Evolutionary conservation across 53 echinoderm and acorn worm genomes (phyloP), one percentile per base, ranked within the genome.

Genomic region (Henricia sp.): DNA sequence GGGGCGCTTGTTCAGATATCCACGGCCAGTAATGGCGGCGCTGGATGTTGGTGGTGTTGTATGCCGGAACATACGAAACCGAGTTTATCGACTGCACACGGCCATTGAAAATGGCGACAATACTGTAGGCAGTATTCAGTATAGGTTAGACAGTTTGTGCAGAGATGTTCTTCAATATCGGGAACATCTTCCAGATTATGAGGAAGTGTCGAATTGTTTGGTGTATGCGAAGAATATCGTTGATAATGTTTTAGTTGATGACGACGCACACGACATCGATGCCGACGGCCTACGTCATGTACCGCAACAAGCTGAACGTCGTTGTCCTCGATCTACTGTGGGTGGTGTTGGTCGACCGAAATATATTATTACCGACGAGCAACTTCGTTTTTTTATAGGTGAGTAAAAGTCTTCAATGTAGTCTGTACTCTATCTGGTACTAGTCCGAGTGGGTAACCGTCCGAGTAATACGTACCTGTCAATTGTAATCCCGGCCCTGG

Each of bases 111-210:
- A 52, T 52, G 52, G 52, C 16, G 21, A 6, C 21, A 14, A 6
- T 52, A 6, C 5, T 14, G 16, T 23, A 14, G 52, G 16, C 21
- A 52, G 21, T 52, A 4, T 52, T 6, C 52, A 52, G 5, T 52
- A 52, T 23, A 4, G 52, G 52, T 52, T 52, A 13, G 52, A 52
- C 21, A 64, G 12, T 64, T 26, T 64, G 33, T 64, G 30, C 30
- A 64, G 65, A 19, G 65, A 64, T 64, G 19, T 64, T 64, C 33
- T 64, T 19, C 66, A 66, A 1, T 66, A 66, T 37, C 37, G 66
- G 37, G 34, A 66, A 32, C 19, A 66, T 66, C 37, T 66, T 34
- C 21, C 19, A 19, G 21, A 66, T 2, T 66, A 34, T 14, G 66
- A 37, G 37, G 4, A 34, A 1, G 13, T 66, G 11, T 66, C 66